Conservation (phyloP, 2,888 invertebrate species). For the Chloromyia formosa region DNA sequence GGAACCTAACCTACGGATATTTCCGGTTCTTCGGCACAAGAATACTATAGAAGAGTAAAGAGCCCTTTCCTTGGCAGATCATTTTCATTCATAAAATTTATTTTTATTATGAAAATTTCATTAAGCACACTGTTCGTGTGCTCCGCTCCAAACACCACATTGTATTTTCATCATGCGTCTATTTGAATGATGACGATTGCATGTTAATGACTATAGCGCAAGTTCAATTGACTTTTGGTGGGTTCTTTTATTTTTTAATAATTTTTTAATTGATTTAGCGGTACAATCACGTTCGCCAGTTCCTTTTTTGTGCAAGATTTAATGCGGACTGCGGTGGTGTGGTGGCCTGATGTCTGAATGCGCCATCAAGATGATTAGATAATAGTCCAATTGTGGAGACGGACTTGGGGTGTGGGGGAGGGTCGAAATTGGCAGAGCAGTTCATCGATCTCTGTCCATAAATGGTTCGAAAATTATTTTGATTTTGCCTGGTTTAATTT, state of each 20-base stretch:
- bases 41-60: background rate
- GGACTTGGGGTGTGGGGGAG: too few species aligned
- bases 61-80: background rate
- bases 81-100: background rate
- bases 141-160: too few species aligned
- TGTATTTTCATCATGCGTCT: slow-evolving; percentile 8
- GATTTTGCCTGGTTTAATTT: too few species aligned
- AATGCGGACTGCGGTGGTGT: background rate
- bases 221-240: background rate
- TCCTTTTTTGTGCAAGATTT: slow-evolving; percentile 6
- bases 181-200: slow-evolving; percentile 4
- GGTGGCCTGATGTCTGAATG: background rate
- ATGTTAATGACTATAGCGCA: slow-evolving; percentile 6
- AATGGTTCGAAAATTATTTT: too few species aligned
- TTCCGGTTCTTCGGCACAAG: background rate
- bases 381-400: background rate
- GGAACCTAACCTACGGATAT: too few species aligned
- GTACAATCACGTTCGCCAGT: background rate
- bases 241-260: too few species aligned
- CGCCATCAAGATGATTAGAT: slow-evolving; percentile 2
- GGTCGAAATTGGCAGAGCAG: too few species aligned
- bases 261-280: background rate
- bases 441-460: background rate
- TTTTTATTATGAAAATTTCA: too few species aligned
- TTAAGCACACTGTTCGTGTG: too few species aligned